Percentiles rank a stretch among this genome's conserved stretches.
Conservation (phyloP, 2,113 vertebrate species). For the Phalacrocorax brasilianus region DNA sequence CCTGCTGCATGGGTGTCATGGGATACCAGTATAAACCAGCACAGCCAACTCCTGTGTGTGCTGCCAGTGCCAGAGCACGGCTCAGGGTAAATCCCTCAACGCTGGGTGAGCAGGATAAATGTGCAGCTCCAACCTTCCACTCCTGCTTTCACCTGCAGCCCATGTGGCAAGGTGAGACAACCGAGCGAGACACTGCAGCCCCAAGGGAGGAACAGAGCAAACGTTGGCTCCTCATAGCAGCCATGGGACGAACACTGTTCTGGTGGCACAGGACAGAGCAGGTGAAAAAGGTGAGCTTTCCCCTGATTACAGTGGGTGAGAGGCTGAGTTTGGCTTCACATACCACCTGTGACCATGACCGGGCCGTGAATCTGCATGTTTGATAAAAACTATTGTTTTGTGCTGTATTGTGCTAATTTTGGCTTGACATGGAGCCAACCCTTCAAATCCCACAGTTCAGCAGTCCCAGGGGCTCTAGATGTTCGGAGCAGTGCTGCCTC, state of each 20-base stretch:
- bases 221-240: not conserved
- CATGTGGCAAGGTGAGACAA: not conserved
- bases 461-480: not conserved
- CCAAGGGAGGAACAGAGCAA: accelerated
- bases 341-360: not conserved
- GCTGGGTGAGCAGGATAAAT: not conserved
- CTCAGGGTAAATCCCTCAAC: not conserved
- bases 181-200: not conserved
- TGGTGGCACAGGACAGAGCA: not conserved
- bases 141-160: accelerated
- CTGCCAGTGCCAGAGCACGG: not conserved
- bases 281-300: not conserved
- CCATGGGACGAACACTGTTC: not conserved
- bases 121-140: not conserved
- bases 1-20: accelerated
- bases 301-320: not conserved
- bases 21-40: not conserved
- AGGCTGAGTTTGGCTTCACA: not conserved
- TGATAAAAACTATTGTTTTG: not conserved
- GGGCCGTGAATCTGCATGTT: not conserved
- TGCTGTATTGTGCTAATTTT: not conserved
- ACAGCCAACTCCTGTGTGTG: not conserved
- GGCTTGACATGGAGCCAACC: not conserved
- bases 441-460: not conserved
- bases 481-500: not conserved